These are phyloP conservation scores for Macroglossus sobrinus DNA, from an alignment of 2,113 vertebrate species.

Conservation along the genomic window DNA sequence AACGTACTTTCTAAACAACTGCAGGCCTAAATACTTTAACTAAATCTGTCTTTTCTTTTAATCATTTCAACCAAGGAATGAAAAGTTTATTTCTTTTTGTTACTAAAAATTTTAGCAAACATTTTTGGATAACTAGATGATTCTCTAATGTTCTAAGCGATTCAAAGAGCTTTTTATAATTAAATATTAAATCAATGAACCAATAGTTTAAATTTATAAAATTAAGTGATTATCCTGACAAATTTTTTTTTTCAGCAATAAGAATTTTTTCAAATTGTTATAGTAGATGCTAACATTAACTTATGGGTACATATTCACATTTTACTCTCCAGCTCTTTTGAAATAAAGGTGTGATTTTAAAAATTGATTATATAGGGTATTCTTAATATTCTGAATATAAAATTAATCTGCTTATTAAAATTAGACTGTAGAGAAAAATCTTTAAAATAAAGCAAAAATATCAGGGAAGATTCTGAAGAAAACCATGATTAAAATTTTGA, in stretches of 20 bases:
- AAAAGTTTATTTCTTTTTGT: slow-evolving; percentile 29
- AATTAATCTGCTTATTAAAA: background rate
- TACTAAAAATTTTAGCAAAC: background rate
- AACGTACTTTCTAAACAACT: slow-evolving; percentile 28
- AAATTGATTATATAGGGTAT: background rate
- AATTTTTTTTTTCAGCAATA: background rate
- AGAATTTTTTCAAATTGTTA: background rate
- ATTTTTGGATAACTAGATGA: background rate
- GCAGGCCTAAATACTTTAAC: background rate
- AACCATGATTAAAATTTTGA: background rate
- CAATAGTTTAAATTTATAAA: background rate
- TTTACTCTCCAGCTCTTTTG: background rate
- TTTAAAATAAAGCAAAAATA: background rate
- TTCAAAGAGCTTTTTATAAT: background rate
- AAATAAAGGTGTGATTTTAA: background rate
- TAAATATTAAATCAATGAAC: background rate
- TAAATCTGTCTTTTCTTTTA: slow-evolving; percentile 13
- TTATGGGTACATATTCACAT: background rate
- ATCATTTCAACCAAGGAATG: slow-evolving; percentile 15
- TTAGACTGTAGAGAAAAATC: background rate
- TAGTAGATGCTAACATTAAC: background rate
- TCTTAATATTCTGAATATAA: background rate
- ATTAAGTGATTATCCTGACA: background rate
- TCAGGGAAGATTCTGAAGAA: background rate
- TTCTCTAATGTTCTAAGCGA: background rate